Evolutionary conservation across 1,140 invertebrate species (phyloP).

Genomic region (Nylanderia fulva): DNA sequence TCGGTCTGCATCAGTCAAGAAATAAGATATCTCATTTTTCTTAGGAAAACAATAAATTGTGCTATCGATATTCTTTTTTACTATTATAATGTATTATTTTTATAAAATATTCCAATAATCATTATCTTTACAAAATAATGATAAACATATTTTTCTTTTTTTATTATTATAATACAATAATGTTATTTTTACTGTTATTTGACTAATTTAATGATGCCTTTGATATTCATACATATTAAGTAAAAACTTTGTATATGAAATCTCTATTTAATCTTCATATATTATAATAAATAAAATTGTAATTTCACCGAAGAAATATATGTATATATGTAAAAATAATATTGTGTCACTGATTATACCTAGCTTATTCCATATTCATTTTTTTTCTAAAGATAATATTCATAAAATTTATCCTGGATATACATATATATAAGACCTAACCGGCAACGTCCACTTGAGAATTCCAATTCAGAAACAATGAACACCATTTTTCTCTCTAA

Average conservation of each 20-base stretch:
- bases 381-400: too few relatives aligned
- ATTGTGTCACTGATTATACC: too few relatives aligned
- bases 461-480: slow-evolving; percentile 34
- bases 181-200: too few relatives aligned
- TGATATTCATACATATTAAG: too few relatives aligned
- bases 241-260: not conserved
- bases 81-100: slow-evolving; percentile 7
- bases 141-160: too few relatives aligned
- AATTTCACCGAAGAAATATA: not conserved
- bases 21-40: slow-evolving; percentile 39
- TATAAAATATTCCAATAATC: not conserved
- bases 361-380: too few relatives aligned
- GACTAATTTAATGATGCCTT: too few relatives aligned
- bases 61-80: not conserved
- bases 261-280: not conserved
- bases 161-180: too few relatives aligned
- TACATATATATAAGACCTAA: slow-evolving; percentile 5
- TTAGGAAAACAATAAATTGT: slow-evolving; percentile 17
- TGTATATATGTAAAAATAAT: not conserved
- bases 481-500: slow-evolving; percentile 17
- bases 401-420: too few relatives aligned
- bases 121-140: too few relatives aligned
- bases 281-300: too few relatives aligned
- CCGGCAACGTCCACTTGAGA: slow-evolving; percentile 18
- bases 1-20: not conserved